These are phyloP conservation scores for Sympetrum striolatum DNA, from an alignment of 2,888 invertebrate species.

Conservation along the genomic window DNA sequence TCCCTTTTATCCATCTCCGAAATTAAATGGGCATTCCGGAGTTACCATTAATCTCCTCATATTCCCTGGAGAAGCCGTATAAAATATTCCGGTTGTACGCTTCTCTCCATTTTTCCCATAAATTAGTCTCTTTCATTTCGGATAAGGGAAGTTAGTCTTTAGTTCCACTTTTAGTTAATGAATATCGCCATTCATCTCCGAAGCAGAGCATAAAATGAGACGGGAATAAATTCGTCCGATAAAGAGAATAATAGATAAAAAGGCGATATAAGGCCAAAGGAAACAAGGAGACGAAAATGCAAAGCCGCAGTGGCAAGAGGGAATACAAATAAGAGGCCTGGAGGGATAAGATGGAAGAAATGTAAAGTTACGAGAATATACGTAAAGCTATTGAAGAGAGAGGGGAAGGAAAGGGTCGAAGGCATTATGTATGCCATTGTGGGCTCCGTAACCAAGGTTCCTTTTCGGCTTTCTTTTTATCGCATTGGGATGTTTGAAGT, in stretches of 20 bases:
- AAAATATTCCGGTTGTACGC: no score
- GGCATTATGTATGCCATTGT: slow-evolving; percentile 21
- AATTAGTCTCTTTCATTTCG: no score
- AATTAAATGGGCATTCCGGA: no score
- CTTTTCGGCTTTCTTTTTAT: slow-evolving; percentile 22
- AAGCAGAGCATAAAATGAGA: no score
- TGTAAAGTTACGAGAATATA: not conserved
- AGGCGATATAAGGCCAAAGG: not conserved
- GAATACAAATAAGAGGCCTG: not conserved
- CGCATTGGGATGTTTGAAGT: not conserved
- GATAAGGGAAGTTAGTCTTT: no score
- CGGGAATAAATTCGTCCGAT: not conserved
- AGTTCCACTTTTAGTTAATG: no score
- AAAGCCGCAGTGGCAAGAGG: not conserved
- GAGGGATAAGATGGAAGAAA: not conserved
- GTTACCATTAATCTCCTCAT: no score
- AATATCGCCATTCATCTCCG: no score
- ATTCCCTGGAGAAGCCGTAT: no score
- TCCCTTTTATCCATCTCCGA: no score
- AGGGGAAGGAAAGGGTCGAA: not conserved
- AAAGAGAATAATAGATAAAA: not conserved
- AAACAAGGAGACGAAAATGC: not conserved
- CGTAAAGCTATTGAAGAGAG: not conserved
- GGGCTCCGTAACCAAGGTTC: slow-evolving; percentile 10
- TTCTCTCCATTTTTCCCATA: no score